These are phyloP conservation scores for Rhabdornis inornatus DNA, from an alignment of 2,113 vertebrate species.

Conservation along the genomic window DNA sequence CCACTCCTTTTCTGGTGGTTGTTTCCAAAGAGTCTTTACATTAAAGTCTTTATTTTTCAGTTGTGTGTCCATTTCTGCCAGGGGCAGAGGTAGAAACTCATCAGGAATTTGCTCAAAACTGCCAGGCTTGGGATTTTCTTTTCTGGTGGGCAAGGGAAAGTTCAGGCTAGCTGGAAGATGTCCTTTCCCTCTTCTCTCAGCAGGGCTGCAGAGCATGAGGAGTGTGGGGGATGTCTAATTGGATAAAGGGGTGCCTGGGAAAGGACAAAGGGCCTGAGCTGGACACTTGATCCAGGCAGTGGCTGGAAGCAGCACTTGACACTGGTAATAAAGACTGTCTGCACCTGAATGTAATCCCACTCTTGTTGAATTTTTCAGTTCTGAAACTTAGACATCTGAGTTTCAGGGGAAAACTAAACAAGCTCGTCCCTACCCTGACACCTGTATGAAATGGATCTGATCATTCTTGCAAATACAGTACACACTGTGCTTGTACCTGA, in stretches of 20 bases:
- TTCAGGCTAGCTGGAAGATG: neutral
- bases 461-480: neutral
- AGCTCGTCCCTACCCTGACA: neutral
- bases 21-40: slow-evolving; percentile 51
- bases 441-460: neutral
- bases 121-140: neutral
- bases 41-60: slow-evolving; percentile 65
- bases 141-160: neutral
- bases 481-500: neutral
- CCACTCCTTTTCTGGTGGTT: neutral
- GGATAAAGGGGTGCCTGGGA: neutral
- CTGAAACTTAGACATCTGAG: neutral
- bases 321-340: neutral
- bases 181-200: neutral
- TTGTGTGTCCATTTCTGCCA: neutral
- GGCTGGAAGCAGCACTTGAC: neutral
- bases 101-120: neutral
- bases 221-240: neutral
- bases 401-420: neutral
- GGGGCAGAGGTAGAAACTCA: neutral
- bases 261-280: neutral
- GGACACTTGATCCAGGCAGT: neutral
- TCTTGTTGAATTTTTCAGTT: neutral
- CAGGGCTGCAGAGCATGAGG: neutral
- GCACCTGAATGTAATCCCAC: neutral